A percentile compares a stretch with the other conserved stretches of the same genome.
Evolutionary conservation across 2,113 vertebrate species (phyloP).

Genomic region (Colinus virginianus): DNA sequence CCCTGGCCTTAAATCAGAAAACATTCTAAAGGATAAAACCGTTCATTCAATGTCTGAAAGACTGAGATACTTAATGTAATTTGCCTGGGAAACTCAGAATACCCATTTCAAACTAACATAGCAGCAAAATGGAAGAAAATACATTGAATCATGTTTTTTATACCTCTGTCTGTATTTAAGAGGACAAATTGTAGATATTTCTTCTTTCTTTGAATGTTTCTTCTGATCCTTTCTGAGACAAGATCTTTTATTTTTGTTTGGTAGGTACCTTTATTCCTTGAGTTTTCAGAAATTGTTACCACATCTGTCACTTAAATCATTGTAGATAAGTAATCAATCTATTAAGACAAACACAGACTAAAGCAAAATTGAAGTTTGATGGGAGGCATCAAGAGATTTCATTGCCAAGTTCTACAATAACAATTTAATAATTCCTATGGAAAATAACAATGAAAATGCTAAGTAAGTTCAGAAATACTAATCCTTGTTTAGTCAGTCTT

Average conservation of each 20-base stretch:
- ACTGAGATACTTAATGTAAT: neutral
- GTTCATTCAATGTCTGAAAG: neutral
- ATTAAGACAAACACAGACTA: neutral
- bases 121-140: neutral
- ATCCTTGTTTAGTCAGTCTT: neutral
- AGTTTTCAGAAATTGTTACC: neutral
- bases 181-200: neutral
- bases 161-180: neutral
- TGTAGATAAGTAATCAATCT: neutral
- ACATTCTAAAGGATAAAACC: neutral
- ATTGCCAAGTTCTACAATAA: neutral
- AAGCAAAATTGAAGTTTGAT: neutral
- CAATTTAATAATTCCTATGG: neutral
- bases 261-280: neutral
- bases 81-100: neutral
- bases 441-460: neutral
- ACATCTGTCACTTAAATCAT: neutral
- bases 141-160: neutral
- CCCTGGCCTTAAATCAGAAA: conserved; percentile 3
- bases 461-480: neutral
- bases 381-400: neutral
- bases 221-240: neutral
- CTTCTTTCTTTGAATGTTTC: neutral
- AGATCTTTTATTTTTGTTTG: neutral
- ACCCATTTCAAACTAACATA: neutral